Conservation (phyloP, 2,113 vertebrate genomes). For the human (Homo sapiens) region DNA sequence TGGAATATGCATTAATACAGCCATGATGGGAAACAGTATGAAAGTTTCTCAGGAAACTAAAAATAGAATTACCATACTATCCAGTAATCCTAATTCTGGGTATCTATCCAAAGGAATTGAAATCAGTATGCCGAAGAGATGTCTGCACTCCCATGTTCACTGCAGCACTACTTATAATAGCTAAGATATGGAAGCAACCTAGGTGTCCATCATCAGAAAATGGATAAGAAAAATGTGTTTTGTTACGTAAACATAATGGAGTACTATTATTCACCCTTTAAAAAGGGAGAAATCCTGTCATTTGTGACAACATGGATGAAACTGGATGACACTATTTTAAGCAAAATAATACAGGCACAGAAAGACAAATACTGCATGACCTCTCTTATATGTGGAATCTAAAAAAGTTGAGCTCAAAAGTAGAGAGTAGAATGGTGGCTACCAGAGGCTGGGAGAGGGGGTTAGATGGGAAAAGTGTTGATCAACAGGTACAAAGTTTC, state of each 20-base stretch:
- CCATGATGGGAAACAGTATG: background rate
- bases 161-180: background rate
- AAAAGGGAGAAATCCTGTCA: background rate
- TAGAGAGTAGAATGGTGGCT: background rate
- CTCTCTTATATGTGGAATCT: background rate
- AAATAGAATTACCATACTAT: background rate
- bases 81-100: background rate
- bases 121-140: background rate
- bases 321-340: background rate
- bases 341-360: background rate
- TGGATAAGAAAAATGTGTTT: background rate
- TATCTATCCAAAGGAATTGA: background rate
- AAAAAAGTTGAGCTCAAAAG: background rate
- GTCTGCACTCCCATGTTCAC: background rate
- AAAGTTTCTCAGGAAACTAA: background rate
- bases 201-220: background rate
- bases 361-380: background rate
- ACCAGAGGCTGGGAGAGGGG: background rate
- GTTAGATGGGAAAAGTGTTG: background rate
- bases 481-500: background rate
- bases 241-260: no score
- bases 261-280: background rate
- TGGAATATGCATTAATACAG: background rate
- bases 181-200: background rate
- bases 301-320: background rate